Evolutionary conservation across 2,888 invertebrate genomes (phyloP), one percentile per base, ranked within the genome.

Genomic region (Abrostola tripartita): DNA sequence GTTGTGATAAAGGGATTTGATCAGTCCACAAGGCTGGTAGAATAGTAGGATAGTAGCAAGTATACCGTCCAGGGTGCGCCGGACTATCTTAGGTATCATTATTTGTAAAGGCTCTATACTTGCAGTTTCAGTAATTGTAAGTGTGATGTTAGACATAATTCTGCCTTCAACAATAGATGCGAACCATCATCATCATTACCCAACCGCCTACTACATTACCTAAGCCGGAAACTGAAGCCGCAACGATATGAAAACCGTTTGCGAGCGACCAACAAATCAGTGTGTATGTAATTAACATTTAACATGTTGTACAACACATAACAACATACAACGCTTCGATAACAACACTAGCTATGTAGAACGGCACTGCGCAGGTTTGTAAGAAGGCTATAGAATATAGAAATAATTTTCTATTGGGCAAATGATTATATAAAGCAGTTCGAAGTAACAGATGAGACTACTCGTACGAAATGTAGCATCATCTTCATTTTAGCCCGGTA

Each of bases 231-330:
- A 78, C 71, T 62, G 61, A 73, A 65, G 60, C 52, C 52, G 47
- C 56, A 52, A 62, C 70, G 63, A 69, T 71, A 68, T 65, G 54
- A 70, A 74, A 74, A 68, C 57, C 68, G 14, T 56, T 36, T 44
- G 63, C 56, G 42, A 65, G 59, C 56, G 52, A 65, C 58, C 60
- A 69, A 69, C 69, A 71, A 74, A 75, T 75, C 73, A 61, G 61
- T 73, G 72, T 68, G 65, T 79, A 65, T 79, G 71, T 79, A 79
- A 79, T 79, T 79, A 79, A 78, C 79, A 79, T 76, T 78, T 71
- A 71, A 70, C 78, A 70, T 74, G 76, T 72, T 74, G 69, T 77
- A 71, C 65, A 71, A 75, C 73, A 72, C 63, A 78, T 74, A 72
- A 73, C 66, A 68, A 63, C 51, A 40, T 40, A 67, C 60, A 57